These are phyloP conservation scores for Folsomia candida DNA, from an alignment of 2,888 invertebrate species.

Conservation along the genomic window DNA sequence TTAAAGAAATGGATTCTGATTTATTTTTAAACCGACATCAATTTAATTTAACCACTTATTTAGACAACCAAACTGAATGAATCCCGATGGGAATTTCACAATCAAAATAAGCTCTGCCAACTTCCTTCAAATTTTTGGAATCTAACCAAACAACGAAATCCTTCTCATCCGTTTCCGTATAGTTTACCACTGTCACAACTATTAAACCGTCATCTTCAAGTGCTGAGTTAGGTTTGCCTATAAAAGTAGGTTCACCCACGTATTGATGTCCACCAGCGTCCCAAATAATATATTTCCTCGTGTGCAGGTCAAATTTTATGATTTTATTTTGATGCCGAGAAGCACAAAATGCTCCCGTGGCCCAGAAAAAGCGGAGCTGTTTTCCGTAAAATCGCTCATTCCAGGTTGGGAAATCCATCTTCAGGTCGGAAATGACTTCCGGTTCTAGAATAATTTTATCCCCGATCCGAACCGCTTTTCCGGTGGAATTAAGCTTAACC, in stretches of 20 bases:
- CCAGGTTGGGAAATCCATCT: not conserved
- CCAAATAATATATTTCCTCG: not conserved
- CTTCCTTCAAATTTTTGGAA: conserved; percentile 53
- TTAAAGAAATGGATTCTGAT: too few relatives aligned
- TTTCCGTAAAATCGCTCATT: not conserved
- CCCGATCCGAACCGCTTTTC: not conserved
- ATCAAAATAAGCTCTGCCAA: conserved; percentile 52
- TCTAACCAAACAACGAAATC: conserved; percentile 53
- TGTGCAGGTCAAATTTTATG: not conserved
- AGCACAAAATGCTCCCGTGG: not conserved
- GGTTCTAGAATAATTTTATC: not conserved
- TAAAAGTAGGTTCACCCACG: conserved; percentile 16
- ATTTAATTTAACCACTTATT: too few relatives aligned
- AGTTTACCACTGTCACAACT: conserved; percentile 6
- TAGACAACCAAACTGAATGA: too few relatives aligned
- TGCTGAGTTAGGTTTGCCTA: conserved; percentile 17
- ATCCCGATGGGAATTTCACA: conserved; percentile 50
- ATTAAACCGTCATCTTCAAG: conserved; percentile 30
- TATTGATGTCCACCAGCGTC: not conserved
- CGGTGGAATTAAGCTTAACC: not conserved
- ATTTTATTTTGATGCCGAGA: not conserved
- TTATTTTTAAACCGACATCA: too few relatives aligned
- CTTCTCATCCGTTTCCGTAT: conserved; percentile 16
- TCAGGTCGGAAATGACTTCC: not conserved
- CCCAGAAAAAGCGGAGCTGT: not conserved